These are phyloP conservation scores for Malurus cyaneus DNA, from an alignment of 2,113 vertebrate genomes.

Conservation along the genomic window DNA sequence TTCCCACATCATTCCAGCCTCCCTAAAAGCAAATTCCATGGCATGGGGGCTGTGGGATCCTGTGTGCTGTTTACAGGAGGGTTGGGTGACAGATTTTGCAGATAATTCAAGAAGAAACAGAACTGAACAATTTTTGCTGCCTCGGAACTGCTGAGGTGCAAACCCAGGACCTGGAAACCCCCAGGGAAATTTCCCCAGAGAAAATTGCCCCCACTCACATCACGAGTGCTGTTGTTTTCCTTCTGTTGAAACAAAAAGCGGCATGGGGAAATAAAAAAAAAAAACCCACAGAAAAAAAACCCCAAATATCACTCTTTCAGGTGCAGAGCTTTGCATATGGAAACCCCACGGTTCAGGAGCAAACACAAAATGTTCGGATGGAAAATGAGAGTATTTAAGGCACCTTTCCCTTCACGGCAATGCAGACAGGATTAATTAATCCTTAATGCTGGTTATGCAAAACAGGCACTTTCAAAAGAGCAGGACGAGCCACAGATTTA, in stretches of 20 bases:
- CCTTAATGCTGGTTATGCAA: neutral
- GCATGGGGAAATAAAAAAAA: neutral
- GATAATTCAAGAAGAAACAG: neutral
- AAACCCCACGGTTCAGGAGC: neutral
- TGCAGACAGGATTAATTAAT: neutral
- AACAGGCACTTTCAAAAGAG: neutral
- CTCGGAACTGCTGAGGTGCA: neutral
- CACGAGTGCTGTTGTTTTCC: neutral
- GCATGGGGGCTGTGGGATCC: neutral
- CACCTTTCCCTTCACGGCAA: neutral
- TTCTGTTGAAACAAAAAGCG: conserved; percentile 16
- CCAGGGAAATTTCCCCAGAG: neutral
- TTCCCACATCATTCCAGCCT: neutral
- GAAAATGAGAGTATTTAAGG: neutral
- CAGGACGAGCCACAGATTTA: neutral
- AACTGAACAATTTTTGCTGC: neutral
- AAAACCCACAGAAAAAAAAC: too few species aligned
- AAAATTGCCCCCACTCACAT: neutral
- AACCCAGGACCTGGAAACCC: neutral
- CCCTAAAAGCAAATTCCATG: neutral
- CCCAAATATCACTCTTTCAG: neutral
- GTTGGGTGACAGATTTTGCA: neutral
- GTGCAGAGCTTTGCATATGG: neutral
- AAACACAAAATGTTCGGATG: neutral
- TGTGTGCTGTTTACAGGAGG: neutral